These are phyloP conservation scores for Thymelicus lineola DNA, from an alignment of 2,888 invertebrate species.

Conservation along the genomic window DNA sequence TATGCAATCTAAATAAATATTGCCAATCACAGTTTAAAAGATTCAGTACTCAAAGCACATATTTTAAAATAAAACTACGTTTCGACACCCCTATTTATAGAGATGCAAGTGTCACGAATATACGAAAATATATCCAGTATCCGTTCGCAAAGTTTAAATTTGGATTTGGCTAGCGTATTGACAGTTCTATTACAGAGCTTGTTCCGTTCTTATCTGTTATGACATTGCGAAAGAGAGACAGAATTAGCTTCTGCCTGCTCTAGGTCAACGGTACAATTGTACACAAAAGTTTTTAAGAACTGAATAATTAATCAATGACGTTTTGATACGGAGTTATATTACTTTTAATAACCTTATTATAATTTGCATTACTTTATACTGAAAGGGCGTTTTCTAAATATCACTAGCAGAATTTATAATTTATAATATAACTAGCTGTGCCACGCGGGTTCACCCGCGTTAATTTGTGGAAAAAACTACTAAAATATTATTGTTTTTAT, in stretches of 20 bases:
- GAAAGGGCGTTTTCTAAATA: too few species aligned
- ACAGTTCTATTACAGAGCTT: constrained; percentile 31
- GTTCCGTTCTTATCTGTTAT: constrained; percentile 36
- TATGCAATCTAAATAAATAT: neutral
- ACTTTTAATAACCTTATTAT: too few species aligned
- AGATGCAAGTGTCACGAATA: constrained; percentile 17
- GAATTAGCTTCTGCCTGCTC: constrained; percentile 17
- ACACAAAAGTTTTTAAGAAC: neutral
- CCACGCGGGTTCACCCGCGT: too few species aligned
- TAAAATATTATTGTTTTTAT: too few species aligned
- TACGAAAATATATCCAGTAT: constrained; percentile 32
- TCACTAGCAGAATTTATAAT: too few species aligned
- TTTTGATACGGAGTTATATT: too few species aligned
- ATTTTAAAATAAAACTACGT: constrained; percentile 9
- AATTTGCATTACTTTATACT: too few species aligned
- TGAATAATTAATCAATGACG: too few species aligned
- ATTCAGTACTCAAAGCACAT: neutral
- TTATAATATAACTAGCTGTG: too few species aligned
- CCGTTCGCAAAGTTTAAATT: constrained; percentile 34
- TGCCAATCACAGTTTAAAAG: neutral
- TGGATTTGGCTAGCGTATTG: constrained; percentile 38
- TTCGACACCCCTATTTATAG: constrained; percentile 24
- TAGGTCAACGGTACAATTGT: constrained; percentile 7
- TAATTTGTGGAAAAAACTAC: too few species aligned
- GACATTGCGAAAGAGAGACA: constrained; percentile 33